A percentile compares a stretch with the other conserved stretches of the same genome.
Evolutionary conservation across 2,888 invertebrate genomes (phyloP).

Genomic region (Melipona bicolor): DNA sequence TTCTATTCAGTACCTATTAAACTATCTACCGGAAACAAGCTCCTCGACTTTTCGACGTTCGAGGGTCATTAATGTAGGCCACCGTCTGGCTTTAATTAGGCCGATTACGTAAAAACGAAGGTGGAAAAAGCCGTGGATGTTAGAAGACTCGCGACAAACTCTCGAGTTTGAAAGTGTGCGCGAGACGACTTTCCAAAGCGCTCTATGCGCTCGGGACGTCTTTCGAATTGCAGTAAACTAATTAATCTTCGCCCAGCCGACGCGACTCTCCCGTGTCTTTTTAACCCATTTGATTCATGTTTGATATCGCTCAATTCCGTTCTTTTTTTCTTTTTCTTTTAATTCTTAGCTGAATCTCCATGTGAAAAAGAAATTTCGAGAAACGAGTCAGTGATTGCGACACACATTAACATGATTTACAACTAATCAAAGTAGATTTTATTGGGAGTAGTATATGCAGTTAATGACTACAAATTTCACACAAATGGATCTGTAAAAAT

Average conservation of each 20-base stretch:
- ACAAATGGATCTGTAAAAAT: too few species aligned
- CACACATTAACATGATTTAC: too few species aligned
- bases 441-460: too few species aligned
- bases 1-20: slow-evolving; percentile 12
- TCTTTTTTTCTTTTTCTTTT: too few species aligned
- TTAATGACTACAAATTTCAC: too few species aligned
- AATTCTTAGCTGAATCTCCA: too few species aligned
- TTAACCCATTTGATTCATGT: too few species aligned
- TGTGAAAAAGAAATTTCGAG: too few species aligned
- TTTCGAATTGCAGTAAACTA: slow-evolving; percentile 7
- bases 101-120: slow-evolving; percentile 57
- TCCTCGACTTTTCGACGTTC: slow-evolving; percentile 19
- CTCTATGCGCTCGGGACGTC: not conserved
- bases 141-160: not conserved
- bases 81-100: slow-evolving; percentile 52
- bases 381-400: too few species aligned
- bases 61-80: slow-evolving; percentile 33
- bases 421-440: too few species aligned
- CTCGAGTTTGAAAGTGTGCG: slow-evolving; percentile 8
- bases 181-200: not conserved
- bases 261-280: too few species aligned
- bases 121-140: slow-evolving; percentile 4
- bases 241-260: not conserved
- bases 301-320: too few species aligned
- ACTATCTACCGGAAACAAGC: slow-evolving; percentile 11